Conservation (phyloP, 2,113 vertebrate species). For the Tor tambroides region DNA sequence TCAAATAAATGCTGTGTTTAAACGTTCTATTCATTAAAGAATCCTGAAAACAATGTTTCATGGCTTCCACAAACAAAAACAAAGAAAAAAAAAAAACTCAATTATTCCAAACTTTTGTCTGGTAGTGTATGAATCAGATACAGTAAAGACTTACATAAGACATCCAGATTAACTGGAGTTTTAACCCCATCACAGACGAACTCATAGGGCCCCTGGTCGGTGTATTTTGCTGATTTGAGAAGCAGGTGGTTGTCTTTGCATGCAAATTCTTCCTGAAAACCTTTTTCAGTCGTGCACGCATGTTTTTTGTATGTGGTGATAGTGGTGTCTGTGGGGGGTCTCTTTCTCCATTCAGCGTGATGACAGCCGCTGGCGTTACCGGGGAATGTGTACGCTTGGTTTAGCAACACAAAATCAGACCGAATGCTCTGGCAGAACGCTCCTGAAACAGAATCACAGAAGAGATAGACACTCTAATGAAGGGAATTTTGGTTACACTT, state of each 20-base stretch:
- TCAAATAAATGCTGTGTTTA: too few relatives aligned
- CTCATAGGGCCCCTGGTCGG: rapidly evolving
- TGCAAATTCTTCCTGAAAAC: neutral
- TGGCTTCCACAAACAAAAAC: too few relatives aligned
- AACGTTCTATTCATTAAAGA: too few relatives aligned
- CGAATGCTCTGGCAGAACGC: neutral
- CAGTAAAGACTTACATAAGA: neutral
- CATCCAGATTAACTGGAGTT: rapidly evolving
- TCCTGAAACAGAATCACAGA: neutral
- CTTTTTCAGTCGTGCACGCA: rapidly evolving
- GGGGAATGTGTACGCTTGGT: neutral
- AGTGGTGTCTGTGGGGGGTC: neutral
- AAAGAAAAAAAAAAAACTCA: neutral
- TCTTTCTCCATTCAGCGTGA: neutral
- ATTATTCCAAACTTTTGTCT: neutral
- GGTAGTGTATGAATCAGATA: neutral
- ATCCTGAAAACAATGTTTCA: too few relatives aligned
- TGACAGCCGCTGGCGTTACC: neutral
- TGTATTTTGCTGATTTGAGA: neutral
- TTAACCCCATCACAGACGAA: neutral
- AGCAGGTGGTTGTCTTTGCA: neutral
- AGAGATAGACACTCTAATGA: neutral
- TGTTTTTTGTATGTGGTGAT: neutral
- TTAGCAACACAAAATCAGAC: neutral
- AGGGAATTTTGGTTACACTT: neutral